Conservation (phyloP, 2,113 vertebrate genomes). For the Raja brachyura region DNA sequence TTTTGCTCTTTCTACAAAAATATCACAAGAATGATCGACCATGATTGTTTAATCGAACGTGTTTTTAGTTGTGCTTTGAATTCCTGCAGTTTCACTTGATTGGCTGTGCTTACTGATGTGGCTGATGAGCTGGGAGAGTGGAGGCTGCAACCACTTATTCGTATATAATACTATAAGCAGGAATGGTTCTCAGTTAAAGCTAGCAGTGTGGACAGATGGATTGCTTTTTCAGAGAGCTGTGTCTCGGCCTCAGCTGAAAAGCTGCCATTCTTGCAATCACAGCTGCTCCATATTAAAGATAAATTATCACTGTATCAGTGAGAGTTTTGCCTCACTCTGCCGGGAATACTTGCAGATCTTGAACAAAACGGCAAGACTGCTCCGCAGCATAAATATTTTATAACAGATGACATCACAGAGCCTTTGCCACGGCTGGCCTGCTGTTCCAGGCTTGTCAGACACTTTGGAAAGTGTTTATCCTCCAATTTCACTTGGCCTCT, state of each 20-base stretch:
- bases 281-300: constrained; percentile 28
- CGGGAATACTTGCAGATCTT: constrained; percentile 16
- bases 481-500: constrained; percentile 17
- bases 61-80: background rate
- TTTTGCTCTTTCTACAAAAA: background rate
- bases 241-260: background rate
- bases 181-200: background rate
- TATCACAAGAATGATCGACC: background rate
- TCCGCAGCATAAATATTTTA: background rate
- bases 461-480: background rate
- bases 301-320: constrained; percentile 16
- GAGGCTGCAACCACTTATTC: background rate
- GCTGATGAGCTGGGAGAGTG: background rate
- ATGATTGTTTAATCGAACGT: constrained; percentile 10
- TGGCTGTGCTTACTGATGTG: background rate
- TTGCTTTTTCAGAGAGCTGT: background rate
- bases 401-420: constrained; percentile 1
- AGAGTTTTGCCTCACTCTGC: background rate
- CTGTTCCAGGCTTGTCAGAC: background rate
- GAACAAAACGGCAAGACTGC: background rate
- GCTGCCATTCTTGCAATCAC: background rate
- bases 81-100: background rate
- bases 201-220: background rate
- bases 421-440: background rate
- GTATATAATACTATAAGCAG: background rate